Base-by-base conservation (phyloP, 2,888 invertebrate genomes). In the Hypomecis atomaria region DNA sequence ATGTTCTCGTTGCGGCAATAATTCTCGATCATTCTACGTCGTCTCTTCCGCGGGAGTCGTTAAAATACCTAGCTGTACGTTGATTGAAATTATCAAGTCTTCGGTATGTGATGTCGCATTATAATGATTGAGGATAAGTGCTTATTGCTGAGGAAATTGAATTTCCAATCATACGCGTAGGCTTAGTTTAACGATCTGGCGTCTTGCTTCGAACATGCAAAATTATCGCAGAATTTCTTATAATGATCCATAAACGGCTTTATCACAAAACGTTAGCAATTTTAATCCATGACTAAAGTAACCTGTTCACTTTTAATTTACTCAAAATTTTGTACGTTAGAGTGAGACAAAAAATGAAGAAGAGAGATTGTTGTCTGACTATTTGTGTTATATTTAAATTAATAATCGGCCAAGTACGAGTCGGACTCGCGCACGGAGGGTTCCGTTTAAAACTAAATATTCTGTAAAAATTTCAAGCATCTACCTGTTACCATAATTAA, bases 11-110 rank as follows among this genome's bases (percentile, higher is more conserved):
- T 13, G 9, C 10, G 5, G 58, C 50, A 37, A 50, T 50, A 59
- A 50, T 43, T 58, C 40, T 42, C 57, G 49, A 58, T 49, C 33
- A 42, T 49, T 42, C 13, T 45, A 11, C 38, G 36, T 45, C 45
- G 3, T 11, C n/a, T 7, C 13, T 13, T 6, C 34, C 9, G 23
- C 43, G 36, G 9, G 36, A 37, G 36, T 59, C 50, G 50, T 59
- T 59, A 50, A 50, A 59, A 59, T 59, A 50, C 42, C 43, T 58
- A 50, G 23, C 59, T 58, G 50, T 59, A 50, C 5, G 38, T 48
- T 40, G 48, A 42, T 59, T 59, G 58, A 50, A 59, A 59, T 59
- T 50, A 50, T 59, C 58, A 43, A 40, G 36, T 36, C 23, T 44
- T 13, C 33, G 52, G 42, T 47, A 47, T 47, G 38, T 47, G 56